These are phyloP conservation scores for Pantala flavescens DNA, from an alignment of 1,140 invertebrate genomes.

Conservation along the genomic window DNA sequence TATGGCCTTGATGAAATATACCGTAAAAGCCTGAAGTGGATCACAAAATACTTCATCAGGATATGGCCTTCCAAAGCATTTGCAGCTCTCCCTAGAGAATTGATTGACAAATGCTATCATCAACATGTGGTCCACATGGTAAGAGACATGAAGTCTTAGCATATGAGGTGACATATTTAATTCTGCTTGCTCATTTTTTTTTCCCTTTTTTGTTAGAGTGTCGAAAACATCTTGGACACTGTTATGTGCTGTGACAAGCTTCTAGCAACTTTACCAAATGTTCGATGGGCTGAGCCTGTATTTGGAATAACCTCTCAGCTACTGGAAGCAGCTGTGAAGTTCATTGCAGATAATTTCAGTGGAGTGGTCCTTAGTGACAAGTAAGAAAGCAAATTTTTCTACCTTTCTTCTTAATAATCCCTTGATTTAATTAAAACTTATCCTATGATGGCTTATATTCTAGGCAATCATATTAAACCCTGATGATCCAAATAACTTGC, in stretches of 20 bases:
- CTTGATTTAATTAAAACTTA: not conserved
- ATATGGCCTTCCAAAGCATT: slow-evolving; percentile 82
- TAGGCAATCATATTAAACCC: no score
- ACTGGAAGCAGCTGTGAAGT: slow-evolving; percentile 52
- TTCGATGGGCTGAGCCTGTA: slow-evolving; percentile 60
- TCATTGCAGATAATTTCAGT: slow-evolving; percentile 52
- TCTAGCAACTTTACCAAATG: slow-evolving; percentile 51
- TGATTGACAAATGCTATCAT: slow-evolving; percentile 70
- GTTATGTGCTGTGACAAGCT: slow-evolving; percentile 60
- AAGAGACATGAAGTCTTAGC: slow-evolving; percentile 20
- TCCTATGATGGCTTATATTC: no score
- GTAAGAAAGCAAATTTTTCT: slow-evolving; percentile 24
- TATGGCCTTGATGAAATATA: slow-evolving; percentile 82
- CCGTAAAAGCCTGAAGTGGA: slow-evolving; percentile 72
- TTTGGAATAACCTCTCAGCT: slow-evolving; percentile 54
- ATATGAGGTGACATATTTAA: slow-evolving; percentile 4
- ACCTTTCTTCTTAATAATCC: not conserved
- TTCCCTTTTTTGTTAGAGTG: slow-evolving; percentile 35
- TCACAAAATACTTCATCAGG: slow-evolving; percentile 69
- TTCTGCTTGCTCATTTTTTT: slow-evolving; percentile 1
- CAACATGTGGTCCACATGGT: slow-evolving; percentile 66
- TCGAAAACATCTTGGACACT: slow-evolving; percentile 51
- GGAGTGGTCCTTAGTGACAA: slow-evolving; percentile 47
- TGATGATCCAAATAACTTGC: no score
- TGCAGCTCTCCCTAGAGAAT: slow-evolving; percentile 63